A percentile compares a stretch with the other conserved stretches of the same genome.
Conservation (phyloP, 2,113 vertebrate species). For the Poeciliopsis retropinna region DNA sequence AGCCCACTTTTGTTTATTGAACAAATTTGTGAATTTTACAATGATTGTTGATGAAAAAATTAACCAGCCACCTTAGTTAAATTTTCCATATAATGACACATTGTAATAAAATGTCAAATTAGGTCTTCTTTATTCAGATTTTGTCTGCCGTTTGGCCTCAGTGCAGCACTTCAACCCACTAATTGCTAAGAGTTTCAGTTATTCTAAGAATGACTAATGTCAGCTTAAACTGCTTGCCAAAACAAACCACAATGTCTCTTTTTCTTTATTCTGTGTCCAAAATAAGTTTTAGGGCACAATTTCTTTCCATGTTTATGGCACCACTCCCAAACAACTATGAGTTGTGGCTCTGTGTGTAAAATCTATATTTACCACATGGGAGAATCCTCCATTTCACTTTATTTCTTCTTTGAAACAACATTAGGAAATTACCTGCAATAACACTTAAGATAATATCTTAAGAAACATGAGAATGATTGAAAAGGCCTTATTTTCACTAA, state of each 20-base stretch:
- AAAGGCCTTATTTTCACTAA: background rate
- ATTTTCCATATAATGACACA: background rate
- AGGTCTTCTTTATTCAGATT: background rate
- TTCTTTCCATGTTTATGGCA: background rate
- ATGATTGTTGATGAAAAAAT: constrained; percentile 13
- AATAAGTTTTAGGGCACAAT: background rate
- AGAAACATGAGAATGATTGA: background rate
- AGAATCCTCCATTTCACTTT: background rate
- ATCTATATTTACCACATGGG: background rate
- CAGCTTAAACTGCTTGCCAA: background rate
- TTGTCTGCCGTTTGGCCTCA: background rate
- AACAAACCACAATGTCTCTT: background rate
- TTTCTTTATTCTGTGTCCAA: background rate
- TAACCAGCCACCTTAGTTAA: constrained; percentile 1
- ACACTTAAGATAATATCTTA: background rate
- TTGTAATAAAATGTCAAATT: constrained; percentile 1
- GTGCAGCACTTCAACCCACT: background rate
- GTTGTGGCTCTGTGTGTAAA: background rate
- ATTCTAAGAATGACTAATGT: constrained; percentile 1
- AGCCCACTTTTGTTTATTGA: background rate
- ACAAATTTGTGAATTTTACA: background rate
- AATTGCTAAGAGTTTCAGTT: background rate
- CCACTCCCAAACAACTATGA: background rate
- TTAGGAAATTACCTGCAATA: background rate
- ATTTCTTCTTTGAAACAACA: background rate